Conservation (phyloP, 2,888 invertebrate genomes). For the Philonicus albiceps region DNA sequence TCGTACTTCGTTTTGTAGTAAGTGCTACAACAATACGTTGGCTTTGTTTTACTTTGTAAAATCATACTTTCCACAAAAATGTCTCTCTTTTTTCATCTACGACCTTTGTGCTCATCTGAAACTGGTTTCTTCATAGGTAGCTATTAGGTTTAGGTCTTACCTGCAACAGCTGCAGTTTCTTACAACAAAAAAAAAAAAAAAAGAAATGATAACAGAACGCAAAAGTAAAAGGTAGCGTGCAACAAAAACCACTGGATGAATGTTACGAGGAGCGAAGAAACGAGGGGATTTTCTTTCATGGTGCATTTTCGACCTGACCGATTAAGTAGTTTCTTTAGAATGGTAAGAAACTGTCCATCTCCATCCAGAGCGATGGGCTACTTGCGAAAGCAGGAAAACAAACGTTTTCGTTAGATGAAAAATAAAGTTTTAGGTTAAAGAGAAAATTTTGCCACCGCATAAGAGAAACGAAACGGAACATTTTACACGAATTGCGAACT, state of each 20-base stretch:
- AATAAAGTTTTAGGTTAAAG: neutral
- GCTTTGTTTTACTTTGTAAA: neutral
- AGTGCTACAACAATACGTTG: neutral
- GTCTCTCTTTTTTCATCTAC: neutral
- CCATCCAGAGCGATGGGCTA: neutral
- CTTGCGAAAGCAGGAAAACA: conserved; percentile 7
- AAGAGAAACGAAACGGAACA: neutral
- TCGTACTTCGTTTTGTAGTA: neutral
- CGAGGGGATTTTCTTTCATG: neutral
- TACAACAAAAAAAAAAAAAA: too few relatives aligned
- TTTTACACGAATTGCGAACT: neutral
- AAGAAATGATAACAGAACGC: conserved; percentile 22
- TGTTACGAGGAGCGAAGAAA: neutral
- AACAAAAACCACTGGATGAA: neutral
- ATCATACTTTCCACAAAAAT: neutral
- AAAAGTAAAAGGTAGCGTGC: conserved; percentile 11
- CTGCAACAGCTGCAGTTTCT: conserved; percentile 37
- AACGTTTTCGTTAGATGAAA: conserved; percentile 7
- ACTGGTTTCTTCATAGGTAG: conserved; percentile 30
- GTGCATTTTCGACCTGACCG: conserved; percentile 32
- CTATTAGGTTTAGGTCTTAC: conserved; percentile 22
- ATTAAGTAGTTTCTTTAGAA: conserved; percentile 26
- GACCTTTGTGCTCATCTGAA: conserved; percentile 3
- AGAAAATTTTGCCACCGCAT: neutral
- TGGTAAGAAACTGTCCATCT: neutral